These are phyloP conservation scores for Gallinago stenura DNA, from an alignment of 2,797 vertebrate species.

Conservation along the genomic window DNA sequence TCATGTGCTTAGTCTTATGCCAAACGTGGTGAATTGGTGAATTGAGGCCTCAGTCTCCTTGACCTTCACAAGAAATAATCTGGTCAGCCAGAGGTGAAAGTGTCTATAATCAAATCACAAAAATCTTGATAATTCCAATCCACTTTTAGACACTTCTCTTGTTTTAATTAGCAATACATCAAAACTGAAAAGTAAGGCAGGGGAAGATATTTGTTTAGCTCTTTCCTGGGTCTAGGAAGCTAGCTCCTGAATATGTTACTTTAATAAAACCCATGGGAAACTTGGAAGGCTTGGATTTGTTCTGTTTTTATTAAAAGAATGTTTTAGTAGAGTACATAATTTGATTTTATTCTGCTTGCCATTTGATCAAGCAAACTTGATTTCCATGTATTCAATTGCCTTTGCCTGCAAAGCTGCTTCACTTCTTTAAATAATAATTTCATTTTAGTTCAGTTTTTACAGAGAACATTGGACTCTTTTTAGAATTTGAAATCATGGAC, in stretches of 20 bases:
- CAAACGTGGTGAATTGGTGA: background rate
- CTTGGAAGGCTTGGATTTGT: conserved; percentile 2
- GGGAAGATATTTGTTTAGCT: background rate
- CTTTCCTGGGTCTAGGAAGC: background rate
- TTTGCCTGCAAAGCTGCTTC: conserved; percentile 24
- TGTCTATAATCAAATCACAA: conserved; percentile 55
- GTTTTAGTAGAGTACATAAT: conserved; percentile 38
- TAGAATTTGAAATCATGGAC: background rate
- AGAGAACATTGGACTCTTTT: background rate
- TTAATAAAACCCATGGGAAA: conserved; percentile 44
- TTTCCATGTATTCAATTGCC: conserved; percentile 24
- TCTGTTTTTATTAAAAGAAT: conserved; percentile 56
- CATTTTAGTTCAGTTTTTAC: conserved; percentile 12
- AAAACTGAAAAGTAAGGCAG: conserved; percentile 53
- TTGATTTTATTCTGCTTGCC: conserved; percentile 44
- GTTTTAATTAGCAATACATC: conserved; percentile 69
- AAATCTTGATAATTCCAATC: conserved; percentile 23
- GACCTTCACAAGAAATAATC: background rate
- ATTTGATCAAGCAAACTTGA: conserved; percentile 51
- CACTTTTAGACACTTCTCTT: conserved; percentile 14
- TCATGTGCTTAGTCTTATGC: background rate
- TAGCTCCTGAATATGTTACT: conserved; percentile 28
- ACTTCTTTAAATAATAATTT: conserved; percentile 53
- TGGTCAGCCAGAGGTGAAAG: background rate
- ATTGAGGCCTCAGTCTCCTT: background rate